These are phyloP conservation scores for Melanerpes formicivorus DNA, from an alignment of 2,113 vertebrate genomes.

Conservation along the genomic window DNA sequence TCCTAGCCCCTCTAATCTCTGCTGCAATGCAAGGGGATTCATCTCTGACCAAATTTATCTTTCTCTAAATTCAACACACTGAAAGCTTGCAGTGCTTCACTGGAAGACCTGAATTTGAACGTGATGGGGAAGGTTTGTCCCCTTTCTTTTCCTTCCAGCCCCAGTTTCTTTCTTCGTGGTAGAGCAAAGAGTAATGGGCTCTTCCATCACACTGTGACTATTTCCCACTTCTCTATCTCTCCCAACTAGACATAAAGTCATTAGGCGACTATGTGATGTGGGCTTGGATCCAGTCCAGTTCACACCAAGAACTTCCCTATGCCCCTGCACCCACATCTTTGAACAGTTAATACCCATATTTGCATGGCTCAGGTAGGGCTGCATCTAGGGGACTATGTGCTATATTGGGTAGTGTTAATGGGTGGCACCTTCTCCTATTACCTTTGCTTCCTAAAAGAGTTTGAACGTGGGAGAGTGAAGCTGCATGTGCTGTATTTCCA, in stretches of 20 bases:
- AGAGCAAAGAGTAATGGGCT: neutral
- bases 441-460: neutral
- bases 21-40: too few species aligned
- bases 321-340: neutral
- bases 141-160: neutral
- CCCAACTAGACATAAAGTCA: neutral
- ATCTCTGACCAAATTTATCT: too few species aligned
- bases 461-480: neutral
- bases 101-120: neutral
- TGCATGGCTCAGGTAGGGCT: neutral
- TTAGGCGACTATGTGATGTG: slow-evolving; percentile 29
- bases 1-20: too few species aligned
- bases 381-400: neutral
- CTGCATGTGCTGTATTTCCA: neutral
- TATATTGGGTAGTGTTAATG: slow-evolving; percentile 30
- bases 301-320: neutral
- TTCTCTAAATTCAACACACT: neutral
- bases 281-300: neutral
- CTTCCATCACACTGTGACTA: neutral
- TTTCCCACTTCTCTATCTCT: neutral
- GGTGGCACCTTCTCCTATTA: slow-evolving; percentile 48
- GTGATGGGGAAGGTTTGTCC: neutral
- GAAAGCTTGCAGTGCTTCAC: neutral
- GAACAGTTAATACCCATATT: neutral
- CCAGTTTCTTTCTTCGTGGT: neutral